Evolutionary conservation across 2,113 vertebrate species (phyloP), one percentile per base, ranked within the genome.

Genomic region (Festucalex cinctus): DNA sequence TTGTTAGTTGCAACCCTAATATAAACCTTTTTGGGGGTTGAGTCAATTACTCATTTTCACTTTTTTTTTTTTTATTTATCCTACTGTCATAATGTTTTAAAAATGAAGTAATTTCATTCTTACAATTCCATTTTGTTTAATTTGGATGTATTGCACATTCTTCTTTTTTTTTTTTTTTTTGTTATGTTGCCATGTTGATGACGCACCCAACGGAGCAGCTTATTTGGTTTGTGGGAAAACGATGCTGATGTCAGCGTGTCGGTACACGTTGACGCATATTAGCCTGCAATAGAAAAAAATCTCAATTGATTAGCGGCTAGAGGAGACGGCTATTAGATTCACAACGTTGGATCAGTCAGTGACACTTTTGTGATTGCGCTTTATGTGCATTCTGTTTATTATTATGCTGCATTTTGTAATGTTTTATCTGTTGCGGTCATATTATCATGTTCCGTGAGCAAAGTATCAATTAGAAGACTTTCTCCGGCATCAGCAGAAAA

Each of bases 241-340:
- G 65, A 64, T 83, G 84, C 86, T 88, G 81, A 86, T 79, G 79
- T 88, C 87, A 84, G 83, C 84, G 82, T 26, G 85, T 88, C 83
- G 58, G 35, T 66, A 35, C 63, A 20, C 36, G 35, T 24, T 68
- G 44, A 74, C 76, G 69, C 51, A 17, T 19, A 48, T 70, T 51
- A 32, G 57, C 67, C 37, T 56, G 14, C 37, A 64, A n/a, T 63
- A 19, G 60, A n/a, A 64, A n/a, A 64, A 36, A 54, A 79, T 70
- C 53, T 26, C 70, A 43, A 73, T 70, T 53, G 58, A 37, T 63
- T 63, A 41, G n/a, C 69, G 74, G 48, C 26, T 10, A 10, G 62
- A 17, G 3, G 24, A 68, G 26, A 16, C 24, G 22, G 24, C 24
- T 28, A 37, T n/a, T 12, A 0, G 14, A 17, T 58, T 35, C 39